These are phyloP conservation scores for Cossypha heuglini DNA, from an alignment of 2,797 vertebrate species.

Conservation along the genomic window DNA sequence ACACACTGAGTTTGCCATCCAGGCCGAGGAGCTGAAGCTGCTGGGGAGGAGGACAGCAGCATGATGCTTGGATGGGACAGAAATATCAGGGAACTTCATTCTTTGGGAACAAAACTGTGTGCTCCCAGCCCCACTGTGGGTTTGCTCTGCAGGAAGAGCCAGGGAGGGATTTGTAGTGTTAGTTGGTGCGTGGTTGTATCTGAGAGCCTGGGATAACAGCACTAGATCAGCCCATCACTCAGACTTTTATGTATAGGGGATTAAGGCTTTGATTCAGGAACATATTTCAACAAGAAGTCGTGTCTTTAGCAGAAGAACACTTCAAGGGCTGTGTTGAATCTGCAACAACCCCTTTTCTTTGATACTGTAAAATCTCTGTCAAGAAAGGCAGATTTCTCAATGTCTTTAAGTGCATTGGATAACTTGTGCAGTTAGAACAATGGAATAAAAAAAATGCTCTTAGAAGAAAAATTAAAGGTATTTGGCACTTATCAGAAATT, in stretches of 20 bases:
- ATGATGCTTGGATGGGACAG: rapidly evolving
- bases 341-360: neutral
- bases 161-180: neutral
- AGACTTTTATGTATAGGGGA: neutral
- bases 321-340: neutral
- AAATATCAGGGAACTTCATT: neutral
- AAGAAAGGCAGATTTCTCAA: neutral
- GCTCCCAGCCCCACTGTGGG: neutral
- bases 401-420: neutral
- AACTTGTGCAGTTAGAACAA: neutral
- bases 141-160: neutral
- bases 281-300: neutral
- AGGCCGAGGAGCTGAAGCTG: neutral
- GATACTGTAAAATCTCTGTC: neutral
- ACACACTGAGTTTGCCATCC: rapidly evolving
- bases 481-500: neutral
- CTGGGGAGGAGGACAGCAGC: neutral
- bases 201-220: neutral
- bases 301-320: neutral
- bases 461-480: neutral
- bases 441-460: neutral
- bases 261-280: constrained; percentile 25
- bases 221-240: neutral
- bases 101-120: neutral
- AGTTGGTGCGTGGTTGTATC: neutral